A percentile compares a stretch with the other conserved stretches of the same genome.
Evolutionary conservation across 2,113 vertebrate genomes (phyloP).

Genomic region (Tragelaphus imberbis): DNA sequence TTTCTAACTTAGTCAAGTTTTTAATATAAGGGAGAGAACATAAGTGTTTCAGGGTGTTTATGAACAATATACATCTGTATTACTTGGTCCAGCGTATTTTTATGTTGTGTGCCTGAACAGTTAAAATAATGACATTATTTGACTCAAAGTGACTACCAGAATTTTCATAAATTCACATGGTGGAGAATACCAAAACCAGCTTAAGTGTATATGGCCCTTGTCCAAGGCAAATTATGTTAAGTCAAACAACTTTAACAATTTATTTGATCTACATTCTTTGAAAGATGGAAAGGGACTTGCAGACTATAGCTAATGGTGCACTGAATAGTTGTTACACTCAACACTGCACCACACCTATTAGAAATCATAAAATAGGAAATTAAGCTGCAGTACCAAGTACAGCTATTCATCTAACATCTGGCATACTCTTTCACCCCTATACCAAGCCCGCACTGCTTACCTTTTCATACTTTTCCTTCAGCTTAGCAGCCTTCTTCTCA

Average conservation of each 20-base stretch:
- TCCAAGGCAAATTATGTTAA: neutral
- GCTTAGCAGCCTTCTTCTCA: too few relatives aligned
- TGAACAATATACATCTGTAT: neutral
- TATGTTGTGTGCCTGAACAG: neutral
- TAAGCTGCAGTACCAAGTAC: neutral
- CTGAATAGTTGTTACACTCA: neutral
- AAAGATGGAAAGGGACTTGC: neutral
- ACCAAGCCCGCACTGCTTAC: conserved; percentile 72
- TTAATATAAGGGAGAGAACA: neutral
- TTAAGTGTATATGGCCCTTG: neutral
- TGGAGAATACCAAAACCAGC: neutral
- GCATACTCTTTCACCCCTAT: too few relatives aligned
- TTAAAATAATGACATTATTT: neutral
- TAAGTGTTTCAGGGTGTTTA: neutral
- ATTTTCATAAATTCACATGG: neutral
- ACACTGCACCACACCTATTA: neutral
- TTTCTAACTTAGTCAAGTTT: neutral
- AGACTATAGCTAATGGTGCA: neutral
- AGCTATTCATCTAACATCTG: neutral
- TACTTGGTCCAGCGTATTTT: neutral
- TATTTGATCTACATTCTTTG: neutral
- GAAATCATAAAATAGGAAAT: neutral
- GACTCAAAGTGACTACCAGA: neutral
- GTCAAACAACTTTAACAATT: neutral
- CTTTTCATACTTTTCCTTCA: too few relatives aligned